Conservation (phyloP, 2,888 invertebrate genomes). For the Dryobota labecula region DNA sequence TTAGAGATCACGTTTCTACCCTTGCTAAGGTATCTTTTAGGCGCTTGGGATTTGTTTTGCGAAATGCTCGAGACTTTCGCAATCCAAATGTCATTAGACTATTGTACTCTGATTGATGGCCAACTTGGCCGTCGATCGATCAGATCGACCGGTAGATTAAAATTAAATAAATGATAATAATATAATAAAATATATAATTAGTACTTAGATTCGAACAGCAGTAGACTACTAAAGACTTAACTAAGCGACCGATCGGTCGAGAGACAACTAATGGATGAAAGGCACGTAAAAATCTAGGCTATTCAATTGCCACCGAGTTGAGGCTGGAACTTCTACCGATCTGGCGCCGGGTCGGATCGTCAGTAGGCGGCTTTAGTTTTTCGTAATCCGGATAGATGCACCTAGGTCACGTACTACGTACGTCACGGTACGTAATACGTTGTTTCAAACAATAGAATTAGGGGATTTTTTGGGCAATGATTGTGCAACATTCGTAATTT, state of each 20-base stretch:
- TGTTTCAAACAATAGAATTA: conserved; percentile 41
- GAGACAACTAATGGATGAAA: background rate
- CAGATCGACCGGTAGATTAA: too few species aligned
- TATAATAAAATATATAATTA: too few species aligned
- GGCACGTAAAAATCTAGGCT: background rate
- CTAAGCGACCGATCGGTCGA: background rate
- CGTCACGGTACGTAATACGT: conserved; percentile 9
- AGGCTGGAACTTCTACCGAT: background rate
- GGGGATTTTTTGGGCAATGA: conserved; percentile 45
- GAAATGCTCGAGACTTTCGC: too few species aligned
- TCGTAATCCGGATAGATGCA: conserved; percentile 21
- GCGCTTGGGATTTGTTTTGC: too few species aligned
- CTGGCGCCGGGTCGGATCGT: background rate
- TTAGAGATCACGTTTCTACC: too few species aligned
- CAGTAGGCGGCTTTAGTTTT: conserved; percentile 8
- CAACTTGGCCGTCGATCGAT: too few species aligned
- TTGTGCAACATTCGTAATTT: conserved; percentile 27
- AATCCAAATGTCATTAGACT: too few species aligned
- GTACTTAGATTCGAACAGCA: background rate
- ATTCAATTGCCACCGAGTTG: background rate
- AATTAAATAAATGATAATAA: too few species aligned
- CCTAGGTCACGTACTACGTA: conserved; percentile 20
- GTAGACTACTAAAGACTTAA: background rate
- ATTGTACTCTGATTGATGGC: too few species aligned
- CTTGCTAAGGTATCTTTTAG: too few species aligned